These are phyloP conservation scores for Pristionchus fissidentatus DNA, from an alignment of 2,888 invertebrate genomes.

Conservation along the genomic window DNA sequence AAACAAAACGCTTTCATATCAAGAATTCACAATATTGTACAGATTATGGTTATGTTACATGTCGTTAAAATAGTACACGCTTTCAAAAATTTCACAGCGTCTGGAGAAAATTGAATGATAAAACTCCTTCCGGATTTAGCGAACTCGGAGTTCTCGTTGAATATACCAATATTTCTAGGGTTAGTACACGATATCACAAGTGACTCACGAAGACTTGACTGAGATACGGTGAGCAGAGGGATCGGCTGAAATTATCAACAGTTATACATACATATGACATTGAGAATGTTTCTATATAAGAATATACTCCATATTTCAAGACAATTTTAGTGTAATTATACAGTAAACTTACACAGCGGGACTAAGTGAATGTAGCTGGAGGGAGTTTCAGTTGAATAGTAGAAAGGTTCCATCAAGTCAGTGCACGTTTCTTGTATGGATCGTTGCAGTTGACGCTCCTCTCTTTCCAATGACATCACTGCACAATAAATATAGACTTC, in stretches of 20 bases:
- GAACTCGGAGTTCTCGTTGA: not conserved
- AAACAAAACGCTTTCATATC: slow-evolving; percentile 18
- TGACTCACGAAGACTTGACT: not conserved
- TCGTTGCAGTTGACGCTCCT: slow-evolving; percentile 14
- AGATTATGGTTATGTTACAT: slow-evolving; percentile 30
- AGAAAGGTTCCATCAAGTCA: not conserved
- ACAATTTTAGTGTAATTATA: too few relatives aligned
- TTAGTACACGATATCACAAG: slow-evolving; percentile 37
- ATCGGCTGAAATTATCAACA: not conserved
- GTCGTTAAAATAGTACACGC: slow-evolving; percentile 30
- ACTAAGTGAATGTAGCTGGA: too few relatives aligned
- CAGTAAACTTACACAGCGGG: not conserved
- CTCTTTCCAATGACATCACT: slow-evolving; percentile 6
- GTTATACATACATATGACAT: not conserved
- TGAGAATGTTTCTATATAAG: too few relatives aligned
- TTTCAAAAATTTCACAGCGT: slow-evolving; percentile 37
- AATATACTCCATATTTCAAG: too few relatives aligned
- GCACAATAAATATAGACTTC: not conserved
- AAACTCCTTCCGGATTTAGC: not conserved
- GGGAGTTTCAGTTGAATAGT: too few relatives aligned
- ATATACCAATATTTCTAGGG: slow-evolving; percentile 8
- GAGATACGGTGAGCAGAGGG: not conserved
- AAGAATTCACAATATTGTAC: slow-evolving; percentile 27
- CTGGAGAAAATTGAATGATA: not conserved
- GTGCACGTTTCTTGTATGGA: not conserved